Evolutionary conservation across 2,797 vertebrate genomes (phyloP).

Genomic region (Chrysocyon brachyurus): DNA sequence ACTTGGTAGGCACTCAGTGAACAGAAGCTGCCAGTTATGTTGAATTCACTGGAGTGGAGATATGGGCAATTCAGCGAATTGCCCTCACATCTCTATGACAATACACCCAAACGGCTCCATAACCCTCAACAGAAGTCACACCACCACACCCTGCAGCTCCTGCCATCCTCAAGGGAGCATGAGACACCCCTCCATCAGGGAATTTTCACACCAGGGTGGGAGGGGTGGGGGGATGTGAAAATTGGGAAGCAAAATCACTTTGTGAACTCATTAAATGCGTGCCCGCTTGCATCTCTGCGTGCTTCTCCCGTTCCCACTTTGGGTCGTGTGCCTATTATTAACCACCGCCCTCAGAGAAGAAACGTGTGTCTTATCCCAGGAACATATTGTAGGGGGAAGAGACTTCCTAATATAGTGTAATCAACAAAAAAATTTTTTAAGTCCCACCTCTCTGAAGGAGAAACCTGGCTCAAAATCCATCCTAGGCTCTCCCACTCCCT

Average conservation of each 20-base stretch:
- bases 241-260: not conserved
- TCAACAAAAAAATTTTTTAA: not conserved
- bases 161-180: not conserved
- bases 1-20: rapidly evolving
- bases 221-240: not conserved
- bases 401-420: slow-evolving; percentile 60
- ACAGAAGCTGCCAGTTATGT: not conserved
- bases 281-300: not conserved
- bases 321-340: slow-evolving; percentile 71
- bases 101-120: not conserved
- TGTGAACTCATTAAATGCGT: slow-evolving; percentile 45
- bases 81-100: not conserved
- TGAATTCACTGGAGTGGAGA: not conserved
- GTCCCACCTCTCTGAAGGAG: slow-evolving; percentile 46
- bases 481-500: not conserved
- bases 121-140: not conserved
- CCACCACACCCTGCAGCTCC: not conserved
- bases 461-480: not conserved
- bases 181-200: not conserved
- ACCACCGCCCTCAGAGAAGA: slow-evolving; percentile 54
- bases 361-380: slow-evolving; percentile 18
- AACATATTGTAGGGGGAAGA: slow-evolving; percentile 53
- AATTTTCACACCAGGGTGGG: not conserved
- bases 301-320: not conserved
- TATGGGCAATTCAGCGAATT: rapidly evolving